Conservation (phyloP, 2,797 vertebrate genomes). For the Argentina silus region DNA sequence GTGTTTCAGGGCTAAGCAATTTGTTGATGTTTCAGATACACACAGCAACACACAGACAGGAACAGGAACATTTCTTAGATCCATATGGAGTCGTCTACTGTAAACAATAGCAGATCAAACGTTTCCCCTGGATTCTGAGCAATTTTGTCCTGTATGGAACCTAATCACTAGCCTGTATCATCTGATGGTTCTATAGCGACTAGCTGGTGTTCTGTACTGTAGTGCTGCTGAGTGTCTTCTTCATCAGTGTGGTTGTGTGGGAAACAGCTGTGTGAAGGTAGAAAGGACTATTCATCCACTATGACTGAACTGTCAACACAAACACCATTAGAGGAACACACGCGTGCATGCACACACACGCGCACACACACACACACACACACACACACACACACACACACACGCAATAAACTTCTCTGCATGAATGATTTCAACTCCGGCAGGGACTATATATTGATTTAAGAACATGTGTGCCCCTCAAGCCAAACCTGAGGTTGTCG, state of each 20-base stretch:
- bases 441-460: not conserved
- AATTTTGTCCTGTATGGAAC: not conserved
- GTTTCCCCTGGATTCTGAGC: not conserved
- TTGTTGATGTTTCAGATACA: not conserved
- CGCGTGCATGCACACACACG: not conserved
- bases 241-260: not conserved
- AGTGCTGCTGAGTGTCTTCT: not conserved
- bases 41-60: not conserved
- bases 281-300: not conserved
- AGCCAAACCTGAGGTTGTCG: slow-evolving; percentile 71
- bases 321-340: slow-evolving; percentile 1
- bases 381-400: not conserved
- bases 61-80: not conserved
- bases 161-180: too few species aligned
- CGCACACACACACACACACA: not conserved
- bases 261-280: not conserved
- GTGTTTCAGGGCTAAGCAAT: not conserved
- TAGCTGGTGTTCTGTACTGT: not conserved
- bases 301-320: slow-evolving; percentile 3
- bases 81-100: not conserved
- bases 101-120: not conserved
- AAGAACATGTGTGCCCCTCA: not conserved
- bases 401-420: not conserved
- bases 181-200: too few species aligned
- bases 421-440: not conserved